Conservation (phyloP, 2,888 invertebrate species). For the Yponomeuta evonymella region DNA sequence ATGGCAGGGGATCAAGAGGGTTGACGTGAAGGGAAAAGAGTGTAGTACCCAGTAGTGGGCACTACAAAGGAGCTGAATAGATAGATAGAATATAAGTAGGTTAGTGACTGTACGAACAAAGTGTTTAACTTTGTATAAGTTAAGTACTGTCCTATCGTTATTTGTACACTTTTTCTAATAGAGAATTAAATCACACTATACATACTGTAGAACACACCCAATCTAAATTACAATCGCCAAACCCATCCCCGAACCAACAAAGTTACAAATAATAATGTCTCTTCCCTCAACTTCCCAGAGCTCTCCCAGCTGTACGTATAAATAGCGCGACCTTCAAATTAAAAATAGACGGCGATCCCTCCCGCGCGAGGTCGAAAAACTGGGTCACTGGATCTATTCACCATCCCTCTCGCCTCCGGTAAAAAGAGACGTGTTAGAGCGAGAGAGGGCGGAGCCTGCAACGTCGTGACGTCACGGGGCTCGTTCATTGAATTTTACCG, state of each 20-base stretch:
- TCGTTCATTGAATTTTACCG: constrained; percentile 71
- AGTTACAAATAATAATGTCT: neutral
- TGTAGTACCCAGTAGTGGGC: too few relatives aligned
- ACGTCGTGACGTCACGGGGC: constrained; percentile 58
- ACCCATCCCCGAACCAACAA: neutral
- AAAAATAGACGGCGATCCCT: constrained; percentile 72
- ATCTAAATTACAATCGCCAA: neutral
- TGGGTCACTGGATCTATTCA: constrained; percentile 52
- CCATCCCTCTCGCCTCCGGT: constrained; percentile 40
- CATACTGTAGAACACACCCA: too few relatives aligned
- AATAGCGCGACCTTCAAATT: constrained; percentile 74
- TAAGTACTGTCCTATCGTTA: too few relatives aligned
- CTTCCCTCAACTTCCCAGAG: neutral
- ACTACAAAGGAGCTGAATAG: too few relatives aligned
- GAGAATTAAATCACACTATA: too few relatives aligned
- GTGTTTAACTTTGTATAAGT: too few relatives aligned
- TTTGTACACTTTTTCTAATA: too few relatives aligned
- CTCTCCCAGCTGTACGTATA: constrained; percentile 48
- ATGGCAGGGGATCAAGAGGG: too few relatives aligned
- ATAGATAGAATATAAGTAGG: too few relatives aligned
- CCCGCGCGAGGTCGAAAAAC: constrained; percentile 69
- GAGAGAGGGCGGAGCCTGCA: constrained; percentile 41
- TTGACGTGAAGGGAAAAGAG: too few relatives aligned
- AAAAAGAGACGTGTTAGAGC: constrained; percentile 37
- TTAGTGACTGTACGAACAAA: too few relatives aligned